Base-by-base conservation (phyloP, 2,113 vertebrate species). In the Atherinomorus stipes region DNA sequence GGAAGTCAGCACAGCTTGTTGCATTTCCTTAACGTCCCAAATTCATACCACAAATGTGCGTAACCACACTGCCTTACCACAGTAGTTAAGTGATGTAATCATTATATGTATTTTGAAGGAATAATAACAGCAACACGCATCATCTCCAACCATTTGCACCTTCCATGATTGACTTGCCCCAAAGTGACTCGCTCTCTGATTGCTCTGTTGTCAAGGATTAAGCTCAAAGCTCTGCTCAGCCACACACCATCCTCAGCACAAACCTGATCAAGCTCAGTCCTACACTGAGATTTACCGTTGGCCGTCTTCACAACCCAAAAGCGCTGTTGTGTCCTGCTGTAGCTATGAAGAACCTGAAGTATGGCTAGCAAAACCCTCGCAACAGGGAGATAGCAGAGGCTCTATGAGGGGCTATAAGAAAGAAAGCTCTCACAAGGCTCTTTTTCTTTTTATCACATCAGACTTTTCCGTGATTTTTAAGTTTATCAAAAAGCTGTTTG, bases 181-280 rank as follows among this genome's bases (percentile, higher is more conserved):
- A n/a, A 67, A 72, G 59, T 76, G 65, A 23, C 78, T 71, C 86
- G 76, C 68, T 85, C 70, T 69, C 69, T 77, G 76, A 84, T 84
- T 23, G 71, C 79, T 74, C 76, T 81, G 45, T 84, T 80, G 68
- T 90, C 71, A 56, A 80, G 81, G 91, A 91, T 93, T 93, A 92
- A 75, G 38, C 74, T 78, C 75, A 85, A 83, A 87, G 73, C 83
- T 84, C 53, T 71, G 70, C 78, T 70, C 71, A 64, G 42, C 74
- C 51, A 61, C 72, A 60, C 81, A 67, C 58, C 40, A 38, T 81
- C 74, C 78, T 67, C 52, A 22, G 71, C 47, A 68, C 73, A 71
- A 38, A 80, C 78, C 78, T 71, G 52, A 62, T 23, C 52, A 22
- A 74, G 71, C 62, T 69, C 85, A 76, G 78, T 62, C 72, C 60